phyloP scores from a whole-genome alignment of 2,888 invertebrate genomes.

The Drosophila testacea region DNA sequence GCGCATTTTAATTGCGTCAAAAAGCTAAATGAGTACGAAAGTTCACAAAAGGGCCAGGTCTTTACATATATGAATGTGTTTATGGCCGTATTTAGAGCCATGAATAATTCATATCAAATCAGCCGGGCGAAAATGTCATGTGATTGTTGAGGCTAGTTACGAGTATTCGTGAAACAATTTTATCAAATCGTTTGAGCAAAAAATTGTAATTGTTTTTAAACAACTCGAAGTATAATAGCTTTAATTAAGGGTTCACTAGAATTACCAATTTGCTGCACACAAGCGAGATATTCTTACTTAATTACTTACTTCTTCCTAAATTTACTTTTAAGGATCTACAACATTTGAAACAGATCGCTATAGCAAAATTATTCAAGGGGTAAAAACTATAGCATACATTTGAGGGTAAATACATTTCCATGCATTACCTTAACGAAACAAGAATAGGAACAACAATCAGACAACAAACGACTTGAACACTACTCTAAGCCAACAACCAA shows the following conservation, averaged over 20 bases:
- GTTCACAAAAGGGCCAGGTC: conserved; percentile 26
- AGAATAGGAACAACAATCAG: conserved; percentile 1
- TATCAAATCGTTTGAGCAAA: conserved; percentile 32
- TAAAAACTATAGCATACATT: conserved; percentile 37
- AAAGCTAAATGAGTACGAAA: conserved; percentile 64
- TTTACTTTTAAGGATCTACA: background rate
- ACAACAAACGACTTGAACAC: conserved; percentile 12
- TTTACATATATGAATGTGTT: conserved; percentile 59
- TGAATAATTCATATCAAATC: conserved; percentile 71
- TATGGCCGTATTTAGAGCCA: conserved; percentile 58
- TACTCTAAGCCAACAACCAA: conserved; percentile 10
- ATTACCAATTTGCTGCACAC: conserved; percentile 12
- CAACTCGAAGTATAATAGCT: conserved; percentile 23
- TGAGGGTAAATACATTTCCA: conserved; percentile 36
- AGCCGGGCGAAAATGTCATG: conserved; percentile 39
- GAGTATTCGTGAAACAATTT: conserved; percentile 27
- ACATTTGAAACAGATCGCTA: background rate
- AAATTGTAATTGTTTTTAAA: conserved; percentile 25
- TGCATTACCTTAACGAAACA: conserved; percentile 16
- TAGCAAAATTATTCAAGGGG: no score
- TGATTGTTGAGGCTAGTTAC: conserved; percentile 29
- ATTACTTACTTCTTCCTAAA: no score
- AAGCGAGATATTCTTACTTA: no score
- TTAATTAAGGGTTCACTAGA: conserved; percentile 14
- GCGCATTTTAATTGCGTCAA: conserved; percentile 72